Evolutionary conservation across 2,113 vertebrate species (phyloP).

Genomic region (Dipodomys ordii): DNA sequence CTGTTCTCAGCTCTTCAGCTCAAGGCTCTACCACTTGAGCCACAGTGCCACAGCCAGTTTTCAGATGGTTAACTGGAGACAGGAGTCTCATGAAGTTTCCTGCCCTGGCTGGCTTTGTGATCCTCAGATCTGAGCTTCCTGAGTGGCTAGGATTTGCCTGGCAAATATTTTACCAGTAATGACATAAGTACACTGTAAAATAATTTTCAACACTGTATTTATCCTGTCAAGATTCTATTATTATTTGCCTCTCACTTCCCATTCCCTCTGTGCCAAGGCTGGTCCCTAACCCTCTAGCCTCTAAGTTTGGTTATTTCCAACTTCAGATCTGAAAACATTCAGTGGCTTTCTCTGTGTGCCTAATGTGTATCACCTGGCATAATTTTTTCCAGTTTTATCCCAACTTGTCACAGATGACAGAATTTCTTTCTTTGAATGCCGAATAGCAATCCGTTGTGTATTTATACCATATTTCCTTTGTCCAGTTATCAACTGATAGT

Average conservation of each 20-base stretch:
- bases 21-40: too few species aligned
- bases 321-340: neutral
- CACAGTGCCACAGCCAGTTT: too few species aligned
- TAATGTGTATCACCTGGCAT: neutral
- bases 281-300: neutral
- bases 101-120: too few species aligned
- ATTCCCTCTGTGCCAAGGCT: fast-evolving
- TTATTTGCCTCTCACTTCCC: too few species aligned
- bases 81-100: too few species aligned
- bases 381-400: neutral
- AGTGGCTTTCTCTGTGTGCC: neutral
- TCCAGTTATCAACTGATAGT: neutral
- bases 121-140: too few species aligned
- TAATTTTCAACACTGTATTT: too few species aligned
- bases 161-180: too few species aligned
- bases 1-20: too few species aligned
- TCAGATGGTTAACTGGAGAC: too few species aligned
- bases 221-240: neutral
- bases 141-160: too few species aligned
- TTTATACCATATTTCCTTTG: neutral
- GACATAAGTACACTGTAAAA: too few species aligned
- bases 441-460: neutral
- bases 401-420: neutral
- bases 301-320: neutral
- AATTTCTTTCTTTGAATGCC: neutral